Percentiles rank a stretch among this genome's conserved stretches.
Evolutionary conservation across 2,113 vertebrate species (phyloP).

Genomic region (Muntiacus reevesi): DNA sequence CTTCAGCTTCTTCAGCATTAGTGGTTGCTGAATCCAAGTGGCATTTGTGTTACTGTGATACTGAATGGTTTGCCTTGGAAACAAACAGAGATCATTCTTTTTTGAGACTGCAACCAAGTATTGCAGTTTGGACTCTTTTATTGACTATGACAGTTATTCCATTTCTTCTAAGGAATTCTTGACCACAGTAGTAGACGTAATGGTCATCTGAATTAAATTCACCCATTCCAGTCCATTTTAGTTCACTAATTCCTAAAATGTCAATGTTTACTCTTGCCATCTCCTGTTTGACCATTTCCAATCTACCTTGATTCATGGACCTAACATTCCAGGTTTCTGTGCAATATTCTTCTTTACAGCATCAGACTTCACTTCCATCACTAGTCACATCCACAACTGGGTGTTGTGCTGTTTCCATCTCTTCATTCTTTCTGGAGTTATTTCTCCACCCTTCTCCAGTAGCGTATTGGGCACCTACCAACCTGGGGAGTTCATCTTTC

Average conservation of each 20-base stretch:
- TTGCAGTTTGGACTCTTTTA: not conserved
- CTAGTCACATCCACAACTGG: not conserved
- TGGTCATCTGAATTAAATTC: not conserved
- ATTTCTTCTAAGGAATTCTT: not conserved
- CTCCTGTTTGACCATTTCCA: not conserved
- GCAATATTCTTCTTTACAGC: not conserved
- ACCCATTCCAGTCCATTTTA: not conserved
- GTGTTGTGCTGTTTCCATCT: not conserved
- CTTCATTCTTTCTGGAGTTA: not conserved
- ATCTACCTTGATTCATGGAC: not conserved
- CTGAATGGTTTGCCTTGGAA: not conserved
- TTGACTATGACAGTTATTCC: not conserved
- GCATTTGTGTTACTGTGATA: not conserved
- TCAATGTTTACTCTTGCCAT: not conserved
- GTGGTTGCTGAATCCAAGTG: not conserved
- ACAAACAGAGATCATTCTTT: not conserved
- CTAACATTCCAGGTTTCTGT: not conserved
- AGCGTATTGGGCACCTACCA: not conserved
- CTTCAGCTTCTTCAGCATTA: not conserved
- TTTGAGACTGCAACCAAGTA: not conserved
- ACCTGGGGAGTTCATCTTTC: not conserved
- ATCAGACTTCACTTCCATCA: not conserved
- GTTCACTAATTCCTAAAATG: not conserved
- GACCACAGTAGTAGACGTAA: not conserved
- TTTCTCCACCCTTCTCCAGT: not conserved